phyloP scores from a whole-genome alignment of 92 coral and sea anemone species.

The Nematostella vectensis region DNA sequence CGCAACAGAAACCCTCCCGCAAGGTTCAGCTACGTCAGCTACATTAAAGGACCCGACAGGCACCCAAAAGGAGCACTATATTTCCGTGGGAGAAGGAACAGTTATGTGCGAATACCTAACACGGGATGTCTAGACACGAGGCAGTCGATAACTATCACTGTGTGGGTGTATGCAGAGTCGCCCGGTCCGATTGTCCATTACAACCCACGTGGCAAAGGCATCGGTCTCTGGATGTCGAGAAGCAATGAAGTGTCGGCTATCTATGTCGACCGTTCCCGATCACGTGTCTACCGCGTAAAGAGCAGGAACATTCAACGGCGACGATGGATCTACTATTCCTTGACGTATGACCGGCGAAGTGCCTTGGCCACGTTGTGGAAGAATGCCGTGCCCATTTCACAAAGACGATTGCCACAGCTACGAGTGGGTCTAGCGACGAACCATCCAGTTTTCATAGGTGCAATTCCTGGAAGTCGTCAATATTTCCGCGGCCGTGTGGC shows the following conservation, averaged over 20 bases:
- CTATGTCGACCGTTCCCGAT: conserved; percentile 30
- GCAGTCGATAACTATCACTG: conserved; percentile 41
- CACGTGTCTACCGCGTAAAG: conserved; percentile 1
- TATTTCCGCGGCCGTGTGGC: conserved; percentile 30
- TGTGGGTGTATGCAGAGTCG: conserved; percentile 59
- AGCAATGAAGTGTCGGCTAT: conserved; percentile 33
- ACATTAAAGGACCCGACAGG: conserved; percentile 23
- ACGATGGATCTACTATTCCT: conserved; percentile 25
- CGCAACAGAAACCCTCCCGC: conserved; percentile 41
- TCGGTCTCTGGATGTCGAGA: conserved; percentile 50
- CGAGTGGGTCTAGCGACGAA: conserved; percentile 14
- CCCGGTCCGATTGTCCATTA: conserved; percentile 65
- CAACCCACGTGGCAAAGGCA: conserved; percentile 12
- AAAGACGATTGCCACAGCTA: conserved; percentile 3
- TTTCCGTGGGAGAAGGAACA: conserved; percentile 38
- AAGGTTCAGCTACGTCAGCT: conserved; percentile 30
- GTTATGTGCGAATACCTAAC: conserved; percentile 44
- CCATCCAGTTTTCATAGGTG: conserved; percentile 25
- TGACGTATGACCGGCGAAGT: conserved; percentile 15
- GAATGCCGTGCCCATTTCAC: conserved; percentile 1
- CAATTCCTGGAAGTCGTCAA: conserved; percentile 19
- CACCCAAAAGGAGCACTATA: conserved; percentile 30
- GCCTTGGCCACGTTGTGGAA: conserved; percentile 8
- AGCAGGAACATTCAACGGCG: conserved; percentile 1
- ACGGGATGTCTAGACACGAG: conserved; percentile 39